phyloP scores from a whole-genome alignment of 2,888 invertebrate genomes.

The Ptychoptera albimana region DNA sequence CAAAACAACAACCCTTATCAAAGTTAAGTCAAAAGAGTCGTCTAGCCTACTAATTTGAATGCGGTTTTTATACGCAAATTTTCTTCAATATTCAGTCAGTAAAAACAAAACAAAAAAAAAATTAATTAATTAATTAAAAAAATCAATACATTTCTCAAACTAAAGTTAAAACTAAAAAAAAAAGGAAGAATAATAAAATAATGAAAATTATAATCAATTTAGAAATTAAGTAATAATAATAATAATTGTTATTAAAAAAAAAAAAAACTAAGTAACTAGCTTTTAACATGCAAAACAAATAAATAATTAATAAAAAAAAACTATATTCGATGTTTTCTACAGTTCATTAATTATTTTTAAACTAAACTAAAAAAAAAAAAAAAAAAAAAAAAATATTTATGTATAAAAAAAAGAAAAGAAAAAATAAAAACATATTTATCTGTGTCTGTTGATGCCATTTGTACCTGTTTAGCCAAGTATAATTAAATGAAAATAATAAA shows the following conservation, averaged over 20 bases:
- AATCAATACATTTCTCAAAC: neutral
- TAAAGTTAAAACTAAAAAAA: neutral
- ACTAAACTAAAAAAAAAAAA: neutral
- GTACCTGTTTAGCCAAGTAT: conserved; percentile 9
- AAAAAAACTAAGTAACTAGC: neutral
- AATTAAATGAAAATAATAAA: neutral
- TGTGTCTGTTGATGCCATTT: conserved; percentile 10
- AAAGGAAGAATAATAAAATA: neutral
- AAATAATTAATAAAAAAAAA: neutral
- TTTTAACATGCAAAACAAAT: neutral
- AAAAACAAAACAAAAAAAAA: no score
- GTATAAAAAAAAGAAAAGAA: no score
- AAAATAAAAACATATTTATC: neutral
- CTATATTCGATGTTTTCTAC: conserved; percentile 2
- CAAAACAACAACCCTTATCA: no score
- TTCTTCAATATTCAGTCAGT: no score
- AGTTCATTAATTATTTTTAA: neutral
- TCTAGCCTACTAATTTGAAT: no score
- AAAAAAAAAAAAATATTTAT: neutral
- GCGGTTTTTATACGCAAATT: no score
- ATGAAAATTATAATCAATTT: neutral
- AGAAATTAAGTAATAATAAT: neutral
- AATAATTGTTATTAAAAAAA: neutral
- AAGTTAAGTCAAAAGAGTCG: no score
- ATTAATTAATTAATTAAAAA: no score